Conservation (phyloP, 1,140 invertebrate species). For the Brachionus asplanchnoidis region DNA sequence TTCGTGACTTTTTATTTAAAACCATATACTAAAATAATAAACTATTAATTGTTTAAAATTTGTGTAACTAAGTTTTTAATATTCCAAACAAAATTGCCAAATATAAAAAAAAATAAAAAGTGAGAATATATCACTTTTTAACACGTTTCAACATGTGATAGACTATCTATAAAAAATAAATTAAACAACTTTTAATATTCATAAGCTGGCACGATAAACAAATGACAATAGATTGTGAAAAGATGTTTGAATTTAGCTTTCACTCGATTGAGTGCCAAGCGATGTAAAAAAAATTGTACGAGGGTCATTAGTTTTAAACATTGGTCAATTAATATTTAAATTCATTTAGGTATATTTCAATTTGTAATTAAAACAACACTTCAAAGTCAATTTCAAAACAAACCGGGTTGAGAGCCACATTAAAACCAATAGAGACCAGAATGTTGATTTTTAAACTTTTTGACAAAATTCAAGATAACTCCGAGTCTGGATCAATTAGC, state of each 20-base stretch:
- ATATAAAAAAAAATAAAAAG: background rate
- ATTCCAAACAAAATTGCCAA: background rate
- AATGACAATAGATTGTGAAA: background rate
- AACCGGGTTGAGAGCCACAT: background rate
- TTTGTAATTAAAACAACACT: conserved; percentile 17
- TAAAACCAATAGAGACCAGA: background rate
- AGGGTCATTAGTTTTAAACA: conserved; percentile 12
- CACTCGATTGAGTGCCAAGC: background rate
- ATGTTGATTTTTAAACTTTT: background rate
- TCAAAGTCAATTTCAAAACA: conserved; percentile 11
- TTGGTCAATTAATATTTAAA: background rate
- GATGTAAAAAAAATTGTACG: conserved; percentile 12
- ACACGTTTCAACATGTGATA: background rate
- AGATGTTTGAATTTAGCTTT: background rate
- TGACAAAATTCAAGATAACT: background rate
- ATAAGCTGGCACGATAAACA: background rate
- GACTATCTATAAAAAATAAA: background rate
- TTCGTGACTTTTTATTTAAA: background rate
- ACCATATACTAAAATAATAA: background rate
- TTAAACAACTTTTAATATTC: background rate
- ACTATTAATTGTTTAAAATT: background rate
- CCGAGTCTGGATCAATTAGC: background rate
- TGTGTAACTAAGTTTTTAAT: background rate
- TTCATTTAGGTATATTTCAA: background rate
- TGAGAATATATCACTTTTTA: background rate